A percentile compares a stretch with the other conserved stretches of the same genome.
Evolutionary conservation across 1,140 invertebrate genomes (phyloP).

Genomic region (Pogonomyrmex californicus): DNA sequence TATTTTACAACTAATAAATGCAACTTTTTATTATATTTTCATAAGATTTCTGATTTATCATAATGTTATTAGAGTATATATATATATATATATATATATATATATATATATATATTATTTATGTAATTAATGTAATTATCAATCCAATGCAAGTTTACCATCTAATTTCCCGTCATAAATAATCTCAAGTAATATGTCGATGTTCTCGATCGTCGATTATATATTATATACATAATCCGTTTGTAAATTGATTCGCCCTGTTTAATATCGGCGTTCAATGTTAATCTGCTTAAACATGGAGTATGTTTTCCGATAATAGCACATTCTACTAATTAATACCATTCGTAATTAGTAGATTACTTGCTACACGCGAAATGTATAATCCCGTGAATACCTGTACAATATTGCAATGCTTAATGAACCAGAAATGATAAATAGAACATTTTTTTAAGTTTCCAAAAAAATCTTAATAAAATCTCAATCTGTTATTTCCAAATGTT

Average conservation of each 20-base stretch:
- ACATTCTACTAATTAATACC: slow-evolving; percentile 63
- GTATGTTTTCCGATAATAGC: slow-evolving; percentile 58
- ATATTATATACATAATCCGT: slow-evolving; percentile 51
- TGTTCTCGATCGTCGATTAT: slow-evolving; percentile 29
- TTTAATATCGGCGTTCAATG: slow-evolving; percentile 59
- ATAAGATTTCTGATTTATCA: neutral
- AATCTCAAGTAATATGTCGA: slow-evolving; percentile 20
- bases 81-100: too few relatives aligned
- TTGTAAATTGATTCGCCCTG: slow-evolving; percentile 59
- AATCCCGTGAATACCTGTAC: slow-evolving; percentile 40
- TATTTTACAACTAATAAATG: slow-evolving; percentile 1
- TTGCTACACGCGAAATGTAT: slow-evolving; percentile 36
- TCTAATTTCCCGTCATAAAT: slow-evolving; percentile 34
- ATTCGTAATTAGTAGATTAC: slow-evolving; percentile 60
- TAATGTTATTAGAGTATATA: too few relatives aligned
- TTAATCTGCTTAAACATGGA: slow-evolving; percentile 58
- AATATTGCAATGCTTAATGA: slow-evolving; percentile 49
- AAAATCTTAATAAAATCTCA: neutral
- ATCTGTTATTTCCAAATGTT: neutral
- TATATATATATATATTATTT: too few relatives aligned
- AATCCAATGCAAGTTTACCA: slow-evolving; percentile 24
- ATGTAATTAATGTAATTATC: neutral
- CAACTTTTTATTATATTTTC: neutral
- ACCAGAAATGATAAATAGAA: slow-evolving; percentile 30
- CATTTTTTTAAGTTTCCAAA: neutral